Conservation (phyloP, 2,113 vertebrate species). For the Sinocyclocheilus rhinocerous region DNA sequence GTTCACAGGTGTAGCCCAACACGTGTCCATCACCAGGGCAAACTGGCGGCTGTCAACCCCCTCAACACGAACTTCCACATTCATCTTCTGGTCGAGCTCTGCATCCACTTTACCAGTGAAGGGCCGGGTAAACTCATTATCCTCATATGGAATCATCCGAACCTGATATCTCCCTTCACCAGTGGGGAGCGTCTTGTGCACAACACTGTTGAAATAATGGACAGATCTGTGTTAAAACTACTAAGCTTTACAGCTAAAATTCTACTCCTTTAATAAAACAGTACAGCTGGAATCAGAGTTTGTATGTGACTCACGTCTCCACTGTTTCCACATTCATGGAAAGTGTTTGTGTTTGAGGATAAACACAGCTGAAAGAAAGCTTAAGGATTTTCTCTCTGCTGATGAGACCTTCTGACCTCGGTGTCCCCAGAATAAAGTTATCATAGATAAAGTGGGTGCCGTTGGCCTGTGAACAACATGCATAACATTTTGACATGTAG, state of each 20-base stretch:
- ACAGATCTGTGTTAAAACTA: background rate
- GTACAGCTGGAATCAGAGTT: background rate
- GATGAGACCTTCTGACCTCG: background rate
- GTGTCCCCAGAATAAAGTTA: slow-evolving; percentile 30
- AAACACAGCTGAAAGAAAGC: slow-evolving; percentile 38
- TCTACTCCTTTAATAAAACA: background rate
- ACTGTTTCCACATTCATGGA: slow-evolving; percentile 33
- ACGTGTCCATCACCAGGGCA: slow-evolving; percentile 64
- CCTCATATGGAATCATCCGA: slow-evolving; percentile 65
- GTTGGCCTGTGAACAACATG: slow-evolving; percentile 41
- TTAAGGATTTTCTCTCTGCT: slow-evolving; percentile 31
- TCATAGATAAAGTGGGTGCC: slow-evolving; percentile 44
- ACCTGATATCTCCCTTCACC: slow-evolving; percentile 62
- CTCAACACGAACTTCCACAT: slow-evolving; percentile 61
- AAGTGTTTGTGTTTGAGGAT: slow-evolving; percentile 31
- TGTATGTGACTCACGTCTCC: background rate
- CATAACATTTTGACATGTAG: background rate
- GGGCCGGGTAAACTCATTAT: slow-evolving; percentile 60
- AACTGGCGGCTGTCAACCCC: slow-evolving; percentile 67
- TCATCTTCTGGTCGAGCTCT: slow-evolving; percentile 61
- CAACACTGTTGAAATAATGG: slow-evolving; percentile 53
- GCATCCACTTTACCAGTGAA: slow-evolving; percentile 52
- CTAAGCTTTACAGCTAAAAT: background rate
- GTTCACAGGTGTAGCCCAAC: slow-evolving; percentile 72
- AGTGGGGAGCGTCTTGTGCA: slow-evolving; percentile 60